Conservation (phyloP, 2,113 vertebrate species). For the Pholis gunnellus region DNA sequence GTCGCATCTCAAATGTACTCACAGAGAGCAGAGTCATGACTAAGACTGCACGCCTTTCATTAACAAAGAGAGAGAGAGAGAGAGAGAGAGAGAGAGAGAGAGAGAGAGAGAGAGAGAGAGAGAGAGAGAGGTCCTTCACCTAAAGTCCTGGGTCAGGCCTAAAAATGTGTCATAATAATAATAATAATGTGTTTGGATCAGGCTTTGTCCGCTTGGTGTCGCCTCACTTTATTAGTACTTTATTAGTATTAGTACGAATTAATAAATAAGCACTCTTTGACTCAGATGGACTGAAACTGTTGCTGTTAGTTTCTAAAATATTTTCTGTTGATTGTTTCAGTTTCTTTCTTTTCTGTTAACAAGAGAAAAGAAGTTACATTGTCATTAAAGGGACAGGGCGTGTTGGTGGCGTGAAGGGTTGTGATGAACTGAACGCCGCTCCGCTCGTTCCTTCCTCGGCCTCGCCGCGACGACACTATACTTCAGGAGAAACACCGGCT, state of each 20-base stretch:
- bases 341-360: no score
- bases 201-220: no score
- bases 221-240: no score
- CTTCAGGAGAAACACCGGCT: no score
- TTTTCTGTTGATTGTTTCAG: not conserved
- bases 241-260: no score
- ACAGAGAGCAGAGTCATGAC: constrained; percentile 69
- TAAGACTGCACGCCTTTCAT: constrained; percentile 65
- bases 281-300: not conserved
- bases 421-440: no score
- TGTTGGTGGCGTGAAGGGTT: no score
- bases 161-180: not conserved
- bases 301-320: not conserved
- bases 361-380: no score
- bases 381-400: no score
- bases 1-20: constrained; percentile 71
- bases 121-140: constrained; percentile 28
- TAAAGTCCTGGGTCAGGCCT: not conserved
- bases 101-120: constrained; percentile 17
- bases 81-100: not conserved
- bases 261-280: not conserved
- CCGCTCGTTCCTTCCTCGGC: no score
- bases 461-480: no score
- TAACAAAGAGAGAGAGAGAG: constrained; percentile 37
- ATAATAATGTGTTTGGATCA: no score